Evolutionary conservation across 1,140 invertebrate species (phyloP).

Genomic region (Macrobrachium rosenbergii): DNA sequence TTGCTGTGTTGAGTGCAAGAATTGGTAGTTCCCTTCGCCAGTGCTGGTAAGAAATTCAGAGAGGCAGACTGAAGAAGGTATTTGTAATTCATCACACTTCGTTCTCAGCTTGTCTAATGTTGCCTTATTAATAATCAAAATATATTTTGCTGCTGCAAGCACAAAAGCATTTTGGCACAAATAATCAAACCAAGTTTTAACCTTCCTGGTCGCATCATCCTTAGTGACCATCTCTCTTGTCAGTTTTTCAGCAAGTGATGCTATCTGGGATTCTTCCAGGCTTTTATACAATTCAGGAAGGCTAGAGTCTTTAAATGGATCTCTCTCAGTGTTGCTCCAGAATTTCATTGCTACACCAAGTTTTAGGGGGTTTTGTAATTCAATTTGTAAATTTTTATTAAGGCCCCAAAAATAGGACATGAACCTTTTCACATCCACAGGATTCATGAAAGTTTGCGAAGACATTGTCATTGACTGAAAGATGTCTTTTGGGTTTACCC

Average conservation of each 20-base stretch:
- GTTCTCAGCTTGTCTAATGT: background rate
- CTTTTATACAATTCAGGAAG: background rate
- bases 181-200: slow-evolving; percentile 15
- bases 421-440: background rate
- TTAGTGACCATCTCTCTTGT: background rate
- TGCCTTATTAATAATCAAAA: background rate
- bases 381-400: background rate
- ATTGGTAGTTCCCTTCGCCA: background rate
- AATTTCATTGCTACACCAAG: background rate
- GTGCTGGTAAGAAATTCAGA: slow-evolving; percentile 14
- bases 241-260: background rate
- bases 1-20: slow-evolving; percentile 16
- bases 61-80: slow-evolving; percentile 11
- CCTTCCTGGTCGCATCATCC: slow-evolving; percentile 13
- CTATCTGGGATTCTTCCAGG: background rate
- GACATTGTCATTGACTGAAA: background rate
- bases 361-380: slow-evolving; percentile 28
- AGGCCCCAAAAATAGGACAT: background rate
- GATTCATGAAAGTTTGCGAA: background rate
- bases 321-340: background rate
- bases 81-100: slow-evolving; percentile 24
- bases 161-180: slow-evolving; percentile 22
- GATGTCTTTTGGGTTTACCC: background rate
- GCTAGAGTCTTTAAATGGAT: background rate
- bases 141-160: background rate